phyloP scores from a whole-genome alignment of 2,888 invertebrate species.

The Amiota mariae region DNA sequence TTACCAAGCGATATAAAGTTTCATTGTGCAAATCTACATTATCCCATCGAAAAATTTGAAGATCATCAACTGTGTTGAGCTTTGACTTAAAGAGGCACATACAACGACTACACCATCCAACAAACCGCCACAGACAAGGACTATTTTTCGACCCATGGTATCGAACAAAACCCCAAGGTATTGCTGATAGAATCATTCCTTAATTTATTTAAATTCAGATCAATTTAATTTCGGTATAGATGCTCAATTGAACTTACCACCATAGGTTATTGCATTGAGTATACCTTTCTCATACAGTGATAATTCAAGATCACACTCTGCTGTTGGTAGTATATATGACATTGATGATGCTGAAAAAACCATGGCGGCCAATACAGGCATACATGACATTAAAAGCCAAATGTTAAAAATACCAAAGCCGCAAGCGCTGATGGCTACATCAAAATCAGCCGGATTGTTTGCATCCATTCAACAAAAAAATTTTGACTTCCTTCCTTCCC shows the following conservation, averaged over 20 bases:
- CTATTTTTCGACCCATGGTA: slow-evolving; percentile 79
- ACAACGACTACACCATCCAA: slow-evolving; percentile 79
- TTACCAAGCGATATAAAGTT: slow-evolving; percentile 72
- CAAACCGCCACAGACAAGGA: slow-evolving; percentile 80
- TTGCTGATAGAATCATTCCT: slow-evolving; percentile 81
- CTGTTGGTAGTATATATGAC: slow-evolving; percentile 82
- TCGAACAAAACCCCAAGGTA: slow-evolving; percentile 86
- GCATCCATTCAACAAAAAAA: too few relatives aligned
- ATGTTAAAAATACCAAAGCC: slow-evolving; percentile 83
- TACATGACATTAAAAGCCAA: slow-evolving; percentile 76
- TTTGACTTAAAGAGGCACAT: slow-evolving; percentile 79
- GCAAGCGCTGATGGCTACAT: slow-evolving; percentile 80
- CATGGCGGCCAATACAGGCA: slow-evolving; percentile 80
- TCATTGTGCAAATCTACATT: slow-evolving; percentile 78
- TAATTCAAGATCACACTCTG: slow-evolving; percentile 83
- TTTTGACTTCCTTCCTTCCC: too few relatives aligned
- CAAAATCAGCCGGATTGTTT: slow-evolving; percentile 77
- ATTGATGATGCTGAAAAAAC: slow-evolving; percentile 83
- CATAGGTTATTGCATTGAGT: slow-evolving; percentile 81
- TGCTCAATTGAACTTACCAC: slow-evolving; percentile 73
- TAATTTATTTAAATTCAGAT: too few relatives aligned
- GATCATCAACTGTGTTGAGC: slow-evolving; percentile 78
- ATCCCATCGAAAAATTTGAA: slow-evolving; percentile 83
- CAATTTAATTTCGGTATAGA: too few relatives aligned
- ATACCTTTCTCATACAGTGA: slow-evolving; percentile 81